These are phyloP conservation scores for Mus pahari DNA, from an alignment of 2,113 vertebrate genomes.

Conservation along the genomic window DNA sequence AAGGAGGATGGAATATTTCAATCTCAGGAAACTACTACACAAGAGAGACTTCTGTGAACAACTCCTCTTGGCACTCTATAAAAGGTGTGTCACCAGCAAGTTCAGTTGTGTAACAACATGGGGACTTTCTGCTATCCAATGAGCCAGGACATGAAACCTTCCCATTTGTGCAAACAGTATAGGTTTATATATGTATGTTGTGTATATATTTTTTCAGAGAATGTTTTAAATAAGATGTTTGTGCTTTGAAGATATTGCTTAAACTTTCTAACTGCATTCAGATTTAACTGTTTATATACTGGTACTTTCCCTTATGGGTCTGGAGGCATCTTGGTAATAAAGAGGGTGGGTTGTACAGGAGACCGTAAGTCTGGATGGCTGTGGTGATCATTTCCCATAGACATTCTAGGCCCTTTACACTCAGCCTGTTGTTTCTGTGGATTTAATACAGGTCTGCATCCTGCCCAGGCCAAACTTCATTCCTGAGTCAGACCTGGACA, in stretches of 20 bases:
- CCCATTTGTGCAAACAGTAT: neutral
- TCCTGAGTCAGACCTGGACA: neutral
- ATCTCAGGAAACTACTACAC: neutral
- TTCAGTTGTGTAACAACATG: neutral
- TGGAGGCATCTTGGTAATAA: neutral
- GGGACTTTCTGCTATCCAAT: neutral
- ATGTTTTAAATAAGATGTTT: slow-evolving; percentile 28
- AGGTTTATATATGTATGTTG: neutral
- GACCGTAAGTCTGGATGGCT: neutral
- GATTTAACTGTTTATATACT: neutral
- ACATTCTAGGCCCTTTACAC: too few species aligned
- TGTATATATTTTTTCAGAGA: neutral
- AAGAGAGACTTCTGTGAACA: neutral
- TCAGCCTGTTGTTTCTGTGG: neutral
- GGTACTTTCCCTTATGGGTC: neutral
- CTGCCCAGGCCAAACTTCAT: rapidly evolving
- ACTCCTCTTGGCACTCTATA: neutral
- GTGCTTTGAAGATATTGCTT: neutral
- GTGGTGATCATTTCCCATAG: neutral
- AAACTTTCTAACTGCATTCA: slow-evolving; percentile 8
- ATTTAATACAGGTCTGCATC: neutral
- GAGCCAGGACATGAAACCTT: neutral
- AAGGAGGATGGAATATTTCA: neutral
- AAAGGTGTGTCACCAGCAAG: neutral
- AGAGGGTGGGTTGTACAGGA: neutral